Percentiles rank a stretch among this genome's conserved stretches.
These are phyloP conservation scores for Emydoidea blandingii DNA, from an alignment of 2,797 vertebrate genomes.

Conservation along the genomic window DNA sequence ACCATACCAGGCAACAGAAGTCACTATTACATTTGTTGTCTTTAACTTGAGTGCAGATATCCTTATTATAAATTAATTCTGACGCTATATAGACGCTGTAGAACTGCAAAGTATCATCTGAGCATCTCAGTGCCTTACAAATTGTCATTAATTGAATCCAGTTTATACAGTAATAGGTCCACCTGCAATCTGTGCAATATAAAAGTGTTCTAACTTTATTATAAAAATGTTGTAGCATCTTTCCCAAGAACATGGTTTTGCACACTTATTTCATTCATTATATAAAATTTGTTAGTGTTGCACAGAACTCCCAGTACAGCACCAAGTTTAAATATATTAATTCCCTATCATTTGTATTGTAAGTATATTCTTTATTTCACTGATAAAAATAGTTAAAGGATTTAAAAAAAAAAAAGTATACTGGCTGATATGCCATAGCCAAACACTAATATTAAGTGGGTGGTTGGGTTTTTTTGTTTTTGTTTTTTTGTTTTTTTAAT, in stretches of 20 bases:
- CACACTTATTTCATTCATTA: neutral
- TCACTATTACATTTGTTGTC: neutral
- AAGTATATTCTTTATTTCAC: neutral
- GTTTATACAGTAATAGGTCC: neutral
- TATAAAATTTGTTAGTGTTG: neutral
- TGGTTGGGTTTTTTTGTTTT: too few species aligned
- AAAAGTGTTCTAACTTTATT: neutral
- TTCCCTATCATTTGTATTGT: neutral
- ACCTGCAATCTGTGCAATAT: neutral
- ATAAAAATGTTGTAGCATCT: neutral
- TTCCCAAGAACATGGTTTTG: neutral
- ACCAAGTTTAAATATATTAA: neutral
- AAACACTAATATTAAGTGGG: neutral
- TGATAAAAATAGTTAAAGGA: neutral
- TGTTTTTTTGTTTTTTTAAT: too few species aligned
- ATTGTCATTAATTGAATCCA: neutral
- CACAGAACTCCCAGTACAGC: neutral
- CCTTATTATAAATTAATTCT: neutral
- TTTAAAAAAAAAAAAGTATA: fast-evolving
- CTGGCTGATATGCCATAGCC: neutral
- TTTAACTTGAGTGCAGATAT: neutral
- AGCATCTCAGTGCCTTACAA: neutral
- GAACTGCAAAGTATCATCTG: fast-evolving
- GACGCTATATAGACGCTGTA: neutral
- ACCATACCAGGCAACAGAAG: neutral